Evolutionary conservation across 2,113 vertebrate species (phyloP), one percentile per base, ranked within the genome.

Genomic region (Cyanoderma ruficeps): DNA sequence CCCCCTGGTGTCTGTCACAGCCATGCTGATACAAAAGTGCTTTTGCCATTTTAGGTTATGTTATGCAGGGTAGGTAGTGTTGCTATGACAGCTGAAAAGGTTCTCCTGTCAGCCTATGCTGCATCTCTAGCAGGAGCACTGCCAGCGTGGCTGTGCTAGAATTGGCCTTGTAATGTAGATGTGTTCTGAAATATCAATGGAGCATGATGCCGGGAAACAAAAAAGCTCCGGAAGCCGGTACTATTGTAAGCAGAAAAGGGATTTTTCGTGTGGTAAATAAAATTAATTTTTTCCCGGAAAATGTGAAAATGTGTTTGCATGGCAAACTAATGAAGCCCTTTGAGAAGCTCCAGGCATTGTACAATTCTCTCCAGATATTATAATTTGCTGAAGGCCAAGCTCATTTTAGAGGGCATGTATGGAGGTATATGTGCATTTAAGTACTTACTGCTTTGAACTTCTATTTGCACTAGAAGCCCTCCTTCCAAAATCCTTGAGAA

Each of bases 31-130:
- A 85, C n/a, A 82, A 57, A 74, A 94, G 42, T n/a, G 72, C 23
- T 90, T 84, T 92, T 90, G 60, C 69, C 78, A 23, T 78, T 81
- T 95, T 61, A 78, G 78, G 27, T 78, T 87, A 44, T 67, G 52
- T 37, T 92, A 13, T 90, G 61, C 69, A 85, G 86, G 60, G 65
- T 47, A 79, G 65, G 52, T 57, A 75, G 75, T 83, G 89, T 94
- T 85, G 67, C 92, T 96, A 82, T 92, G 94, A 92, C 89, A 94
- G 89, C 83, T 90, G 92, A 85, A 88, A 94, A 90, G 83, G 89
- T 83, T 94, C 46, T 94, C 25, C 86, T 94, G 86, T 85, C 86
- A 92, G 87, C n/a, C 65, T 63, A 1, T 25, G 57, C 86, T 82
- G 47, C 70, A 31, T 94, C 70, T 90, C 87, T 79, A 90, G 65